Evolutionary conservation across 2,888 invertebrate species (phyloP).

Genomic region (Eilema sororculum): DNA sequence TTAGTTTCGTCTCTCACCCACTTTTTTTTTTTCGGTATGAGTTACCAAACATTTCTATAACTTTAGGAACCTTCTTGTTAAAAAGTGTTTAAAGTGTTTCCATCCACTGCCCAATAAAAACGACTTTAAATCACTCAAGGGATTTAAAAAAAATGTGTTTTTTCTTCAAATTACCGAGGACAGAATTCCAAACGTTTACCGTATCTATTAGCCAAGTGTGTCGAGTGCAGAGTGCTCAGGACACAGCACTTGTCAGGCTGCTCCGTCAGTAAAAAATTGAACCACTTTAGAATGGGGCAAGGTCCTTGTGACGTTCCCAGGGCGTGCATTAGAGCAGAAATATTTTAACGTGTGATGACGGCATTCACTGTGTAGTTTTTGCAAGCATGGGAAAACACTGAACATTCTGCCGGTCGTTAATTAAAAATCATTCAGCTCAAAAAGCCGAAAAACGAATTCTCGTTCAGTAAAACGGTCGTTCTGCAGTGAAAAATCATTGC

Average conservation of each 20-base stretch:
- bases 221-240: constrained; percentile 13
- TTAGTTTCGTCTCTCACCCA: too few species aligned
- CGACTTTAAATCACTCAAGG: neutral
- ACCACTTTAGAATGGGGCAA: constrained; percentile 10
- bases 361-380: constrained; percentile 4
- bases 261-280: constrained; percentile 10
- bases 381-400: constrained; percentile 4
- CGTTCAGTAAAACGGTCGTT: neutral
- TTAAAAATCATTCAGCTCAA: neutral
- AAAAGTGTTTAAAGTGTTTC: neutral
- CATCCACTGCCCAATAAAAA: neutral
- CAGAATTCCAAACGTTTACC: neutral
- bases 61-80: too few species aligned
- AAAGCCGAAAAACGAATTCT: neutral
- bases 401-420: neutral
- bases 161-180: neutral
- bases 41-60: too few species aligned
- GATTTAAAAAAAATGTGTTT: neutral
- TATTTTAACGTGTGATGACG: neutral
- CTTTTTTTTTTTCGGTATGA: too few species aligned
- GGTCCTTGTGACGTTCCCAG: constrained; percentile 4
- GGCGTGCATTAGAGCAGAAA: neutral
- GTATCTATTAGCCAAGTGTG: neutral
- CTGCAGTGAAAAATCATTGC: too few species aligned
- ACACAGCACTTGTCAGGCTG: constrained; percentile 9